phyloP scores from a whole-genome alignment of 2,888 invertebrate genomes.

The Plagodis pulveraria region DNA sequence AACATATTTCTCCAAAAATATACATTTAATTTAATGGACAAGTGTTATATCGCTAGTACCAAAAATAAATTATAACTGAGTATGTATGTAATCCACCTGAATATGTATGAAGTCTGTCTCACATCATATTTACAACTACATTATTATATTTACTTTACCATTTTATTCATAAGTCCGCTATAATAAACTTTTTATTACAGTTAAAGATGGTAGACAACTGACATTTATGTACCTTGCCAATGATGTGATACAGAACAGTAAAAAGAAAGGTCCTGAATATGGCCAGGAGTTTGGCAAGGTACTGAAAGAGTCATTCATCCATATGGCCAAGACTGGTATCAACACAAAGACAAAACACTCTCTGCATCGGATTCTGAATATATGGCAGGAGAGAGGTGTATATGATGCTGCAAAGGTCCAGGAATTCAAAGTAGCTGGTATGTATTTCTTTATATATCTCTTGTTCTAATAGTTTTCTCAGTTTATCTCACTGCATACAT shows the following conservation, averaged over 20 bases:
- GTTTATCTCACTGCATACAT: too few species aligned
- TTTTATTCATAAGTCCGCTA: too few species aligned
- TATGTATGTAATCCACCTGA: too few species aligned
- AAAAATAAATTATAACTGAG: too few species aligned
- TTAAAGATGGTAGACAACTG: conserved; percentile 92
- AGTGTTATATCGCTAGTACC: too few species aligned
- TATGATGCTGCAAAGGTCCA: conserved; percentile 92
- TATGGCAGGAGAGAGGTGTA: conserved; percentile 97
- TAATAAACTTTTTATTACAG: conserved; percentile 74
- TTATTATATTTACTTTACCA: too few species aligned
- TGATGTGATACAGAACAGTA: conserved; percentile 99
- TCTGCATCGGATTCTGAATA: conserved; percentile 92
- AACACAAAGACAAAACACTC: conserved; percentile 93
- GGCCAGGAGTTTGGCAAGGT: conserved; percentile 94
- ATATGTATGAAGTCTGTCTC: too few species aligned
- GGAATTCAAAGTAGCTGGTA: conserved; percentile 89
- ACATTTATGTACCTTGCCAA: conserved; percentile 99
- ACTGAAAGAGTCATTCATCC: conserved; percentile 92
- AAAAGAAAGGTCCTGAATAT: conserved; percentile 98
- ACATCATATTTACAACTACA: too few species aligned
- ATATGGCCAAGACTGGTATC: conserved; percentile 89
- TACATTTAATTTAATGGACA: too few species aligned
- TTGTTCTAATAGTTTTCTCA: too few species aligned
- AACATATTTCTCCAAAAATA: too few species aligned
- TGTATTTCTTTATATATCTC: conserved; percentile 32